Evolutionary conservation across 1,140 invertebrate genomes (phyloP).

Genomic region (Caenorhabditis elegans): WBcel235 BX284602.5:8836001-8836500

Average conservation of each 20-base stretch:
- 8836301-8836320: not conserved
- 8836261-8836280: no score
- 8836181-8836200: not conserved
- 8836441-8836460: not conserved
- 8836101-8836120: not conserved
- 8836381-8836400: not conserved
- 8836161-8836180: not conserved
- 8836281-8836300: slow-evolving; percentile 20
- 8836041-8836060: slow-evolving; percentile 23
- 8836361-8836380: slow-evolving; percentile 28
- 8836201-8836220: slow-evolving; percentile 2
- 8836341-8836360: not conserved
- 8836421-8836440: not conserved
- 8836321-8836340: slow-evolving; percentile 6
- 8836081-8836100: not conserved
- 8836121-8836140: not conserved
- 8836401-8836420: not conserved
- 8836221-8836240: not conserved
- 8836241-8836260: not conserved
- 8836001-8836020: not conserved
- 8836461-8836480: not conserved
- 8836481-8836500: not conserved
- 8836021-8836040: slow-evolving; percentile 5
- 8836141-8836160: not conserved
- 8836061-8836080: not conserved